Percentiles rank a stretch among this genome's conserved stretches.
phyloP scores from a whole-genome alignment of 2,888 invertebrate genomes.

The Philopedon plagiatum region DNA sequence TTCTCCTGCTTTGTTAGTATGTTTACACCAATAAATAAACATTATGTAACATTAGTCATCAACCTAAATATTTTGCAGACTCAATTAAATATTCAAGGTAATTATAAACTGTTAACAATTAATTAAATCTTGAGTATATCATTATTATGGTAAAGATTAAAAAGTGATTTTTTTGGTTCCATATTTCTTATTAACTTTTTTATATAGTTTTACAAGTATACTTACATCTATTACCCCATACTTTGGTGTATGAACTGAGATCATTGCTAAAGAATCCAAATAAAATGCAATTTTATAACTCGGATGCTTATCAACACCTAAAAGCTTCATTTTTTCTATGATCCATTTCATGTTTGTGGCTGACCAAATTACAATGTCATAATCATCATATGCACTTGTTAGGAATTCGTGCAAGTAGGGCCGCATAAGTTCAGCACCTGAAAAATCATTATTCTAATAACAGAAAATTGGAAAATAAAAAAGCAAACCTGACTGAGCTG shows the following conservation, averaged over 20 bases:
- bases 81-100: neutral
- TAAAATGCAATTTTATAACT: slow-evolving; percentile 95
- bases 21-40: neutral
- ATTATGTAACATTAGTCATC: neutral
- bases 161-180: too few species aligned
- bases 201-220: too few species aligned
- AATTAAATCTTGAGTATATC: too few species aligned
- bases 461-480: neutral
- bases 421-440: slow-evolving; percentile 85
- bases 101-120: neutral
- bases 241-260: slow-evolving; percentile 91
- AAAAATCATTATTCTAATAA: neutral
- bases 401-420: slow-evolving; percentile 96
- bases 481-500: slow-evolving; percentile 82
- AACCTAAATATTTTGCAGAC: slow-evolving; percentile 8
- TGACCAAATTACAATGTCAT: slow-evolving; percentile 98
- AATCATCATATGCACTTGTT: slow-evolving; percentile 87
- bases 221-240: slow-evolving; percentile 92
- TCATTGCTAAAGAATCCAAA: slow-evolving; percentile 94
- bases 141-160: too few species aligned
- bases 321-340: slow-evolving; percentile 94
- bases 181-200: too few species aligned
- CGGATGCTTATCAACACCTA: slow-evolving; percentile 87
- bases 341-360: slow-evolving; percentile 99
- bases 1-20: neutral